Conservation (phyloP, 92 coral and sea anemone genomes). For the Actinostola sp. region DNA sequence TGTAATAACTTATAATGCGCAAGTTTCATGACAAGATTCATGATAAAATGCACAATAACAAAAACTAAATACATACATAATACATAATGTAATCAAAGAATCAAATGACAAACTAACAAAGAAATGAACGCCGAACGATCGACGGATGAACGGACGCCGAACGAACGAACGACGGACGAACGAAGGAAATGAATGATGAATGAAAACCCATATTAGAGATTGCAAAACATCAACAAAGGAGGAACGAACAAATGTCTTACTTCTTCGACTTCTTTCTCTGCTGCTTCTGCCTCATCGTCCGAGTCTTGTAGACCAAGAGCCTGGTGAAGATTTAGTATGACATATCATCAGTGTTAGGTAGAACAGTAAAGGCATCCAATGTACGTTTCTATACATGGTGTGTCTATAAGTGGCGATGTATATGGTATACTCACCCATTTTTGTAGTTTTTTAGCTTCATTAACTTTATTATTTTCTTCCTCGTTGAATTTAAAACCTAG, state of each 20-base stretch:
- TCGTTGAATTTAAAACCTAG: slow-evolving; percentile 95
- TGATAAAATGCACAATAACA: too few relatives aligned
- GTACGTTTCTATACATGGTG: too few relatives aligned
- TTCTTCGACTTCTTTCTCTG: slow-evolving; percentile 95
- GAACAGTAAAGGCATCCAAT: too few relatives aligned
- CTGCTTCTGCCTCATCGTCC: slow-evolving; percentile 99
- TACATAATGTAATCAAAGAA: too few relatives aligned
- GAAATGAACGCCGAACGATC: too few relatives aligned
- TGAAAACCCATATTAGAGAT: background rate
- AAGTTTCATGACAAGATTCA: too few relatives aligned
- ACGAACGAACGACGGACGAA: background rate
- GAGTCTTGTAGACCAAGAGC: slow-evolving; percentile 98
- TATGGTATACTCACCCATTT: slow-evolving; percentile 93
- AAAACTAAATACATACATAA: too few relatives aligned
- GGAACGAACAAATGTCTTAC: slow-evolving; percentile 32
- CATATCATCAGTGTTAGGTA: background rate
- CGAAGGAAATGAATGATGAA: too few relatives aligned
- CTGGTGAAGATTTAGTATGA: slow-evolving; percentile 25
- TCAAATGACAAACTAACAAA: too few relatives aligned
- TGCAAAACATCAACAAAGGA: background rate
- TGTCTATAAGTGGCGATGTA: too few relatives aligned
- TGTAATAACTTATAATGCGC: too few relatives aligned
- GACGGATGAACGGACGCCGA: too few relatives aligned
- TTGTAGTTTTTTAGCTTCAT: slow-evolving; percentile 94
- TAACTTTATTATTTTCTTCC: slow-evolving; percentile 85